Base-by-base conservation (phyloP, 2,888 invertebrate genomes). In the Tinea pellionella region DNA sequence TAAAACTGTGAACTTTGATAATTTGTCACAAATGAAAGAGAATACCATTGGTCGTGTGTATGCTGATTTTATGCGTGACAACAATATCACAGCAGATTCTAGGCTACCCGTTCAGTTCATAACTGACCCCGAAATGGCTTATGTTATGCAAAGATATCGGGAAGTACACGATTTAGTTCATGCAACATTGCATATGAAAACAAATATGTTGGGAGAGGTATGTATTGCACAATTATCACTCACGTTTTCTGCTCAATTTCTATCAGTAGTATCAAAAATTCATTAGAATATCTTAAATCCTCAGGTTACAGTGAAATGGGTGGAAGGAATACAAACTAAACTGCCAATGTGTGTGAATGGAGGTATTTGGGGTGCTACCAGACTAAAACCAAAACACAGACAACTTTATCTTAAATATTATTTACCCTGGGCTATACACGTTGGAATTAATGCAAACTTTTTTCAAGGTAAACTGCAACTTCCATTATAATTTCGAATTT, bases 141-240 rank as follows among this genome's bases (percentile, higher is more conserved):
- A 98, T 82, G 94, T 99, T 55, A 97, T 99, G 94, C 96, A 97
- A 78, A 89, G 99, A 60, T 99, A 99, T 75, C 91, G 99, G 65
- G 98, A 99, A 87, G 94, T 95, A 8, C 99, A 99, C 78, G 99
- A 99, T 86, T 89, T 99, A 64, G 91, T 96, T 61, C 99, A 99
- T 81, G 93, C 97, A 0, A 88, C 94, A 15, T 89, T 99, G 43
- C 92, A 92, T 65, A 98, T 98, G 96, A 97, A 95, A 41, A 98
- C 97, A 11, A 95, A 95, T 69, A 96, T 97, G 96, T 84, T 97
- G 37, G 92, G 93, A 62, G 91, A 88, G 91, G 93, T 89, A 88
- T 32, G 15, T 24, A 37, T 30, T 30, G 9, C n/a, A 24, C 6
- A 24, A 24, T 2, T 24, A 24, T 24, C 24, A 6, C 24, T n/a